Evolutionary conservation across 2,113 vertebrate genomes (phyloP).

Genomic region (Chitala chitala): DNA sequence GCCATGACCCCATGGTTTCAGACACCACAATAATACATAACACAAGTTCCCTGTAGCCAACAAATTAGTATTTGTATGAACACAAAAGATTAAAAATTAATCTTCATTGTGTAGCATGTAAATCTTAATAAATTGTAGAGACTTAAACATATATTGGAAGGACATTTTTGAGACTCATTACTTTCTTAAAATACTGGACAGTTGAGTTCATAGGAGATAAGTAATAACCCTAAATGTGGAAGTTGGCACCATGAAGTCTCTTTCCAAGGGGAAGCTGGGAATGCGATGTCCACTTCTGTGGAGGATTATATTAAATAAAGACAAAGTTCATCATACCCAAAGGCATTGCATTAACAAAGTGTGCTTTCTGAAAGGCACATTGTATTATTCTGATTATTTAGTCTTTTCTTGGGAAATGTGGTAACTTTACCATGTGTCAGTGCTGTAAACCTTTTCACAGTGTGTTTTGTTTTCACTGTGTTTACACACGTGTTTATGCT

Average conservation of each 20-base stretch:
- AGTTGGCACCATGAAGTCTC: background rate
- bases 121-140: too few species aligned
- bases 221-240: too few species aligned
- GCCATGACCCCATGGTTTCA: too few species aligned
- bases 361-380: slow-evolving; percentile 1
- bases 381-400: background rate
- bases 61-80: too few species aligned
- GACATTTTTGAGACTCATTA: too few species aligned
- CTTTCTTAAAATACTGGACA: too few species aligned
- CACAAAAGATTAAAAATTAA: too few species aligned
- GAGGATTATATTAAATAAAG: slow-evolving; percentile 4
- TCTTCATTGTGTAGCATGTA: too few species aligned
- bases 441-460: background rate
- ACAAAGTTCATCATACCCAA: background rate
- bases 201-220: too few species aligned
- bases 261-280: background rate
- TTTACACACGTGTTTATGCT: background rate
- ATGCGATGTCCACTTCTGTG: background rate
- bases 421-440: background rate
- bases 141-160: too few species aligned
- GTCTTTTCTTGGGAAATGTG: background rate
- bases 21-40: too few species aligned
- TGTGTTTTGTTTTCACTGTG: background rate
- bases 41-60: too few species aligned
- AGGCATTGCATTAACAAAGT: slow-evolving; percentile 8